These are phyloP conservation scores for Pseudeuparius sepicola DNA, from an alignment of 2,888 invertebrate genomes.

Conservation along the genomic window DNA sequence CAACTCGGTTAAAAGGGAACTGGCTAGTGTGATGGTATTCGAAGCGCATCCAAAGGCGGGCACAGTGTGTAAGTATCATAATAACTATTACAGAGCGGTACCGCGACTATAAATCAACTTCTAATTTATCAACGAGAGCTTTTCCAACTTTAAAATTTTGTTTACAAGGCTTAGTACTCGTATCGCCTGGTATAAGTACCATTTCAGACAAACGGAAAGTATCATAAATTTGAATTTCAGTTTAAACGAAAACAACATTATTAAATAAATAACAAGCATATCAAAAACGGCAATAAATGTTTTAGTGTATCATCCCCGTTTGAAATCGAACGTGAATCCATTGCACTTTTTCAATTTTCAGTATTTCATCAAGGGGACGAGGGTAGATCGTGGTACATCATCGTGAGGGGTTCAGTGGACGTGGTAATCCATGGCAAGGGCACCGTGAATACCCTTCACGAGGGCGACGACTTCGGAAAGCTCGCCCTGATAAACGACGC, in stretches of 20 bases:
- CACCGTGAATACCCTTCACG: slow-evolving; percentile 67
- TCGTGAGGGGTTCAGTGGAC: slow-evolving; percentile 72
- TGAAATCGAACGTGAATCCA: too few relatives aligned
- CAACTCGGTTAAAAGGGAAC: slow-evolving; percentile 70
- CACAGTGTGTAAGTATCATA: slow-evolving; percentile 56
- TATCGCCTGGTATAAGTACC: too few relatives aligned
- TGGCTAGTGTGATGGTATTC: slow-evolving; percentile 69
- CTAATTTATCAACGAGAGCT: too few relatives aligned
- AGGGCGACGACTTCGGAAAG: slow-evolving; percentile 83
- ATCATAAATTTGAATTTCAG: too few relatives aligned
- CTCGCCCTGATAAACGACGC: slow-evolving; percentile 76
- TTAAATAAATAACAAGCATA: too few relatives aligned
- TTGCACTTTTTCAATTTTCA: too few relatives aligned
- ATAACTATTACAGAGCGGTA: not conserved
- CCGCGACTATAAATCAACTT: slow-evolving; percentile 1
- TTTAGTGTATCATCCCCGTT: too few relatives aligned
- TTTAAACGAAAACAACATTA: too few relatives aligned
- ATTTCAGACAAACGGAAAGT: too few relatives aligned
- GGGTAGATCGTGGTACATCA: slow-evolving; percentile 77
- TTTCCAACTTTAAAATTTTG: too few relatives aligned
- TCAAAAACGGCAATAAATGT: too few relatives aligned
- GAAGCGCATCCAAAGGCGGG: slow-evolving; percentile 70
- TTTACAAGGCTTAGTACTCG: too few relatives aligned
- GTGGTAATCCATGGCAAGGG: slow-evolving; percentile 80
- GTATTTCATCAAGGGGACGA: slow-evolving; percentile 80